phyloP scores from a whole-genome alignment of 2,888 invertebrate genomes.

The Epistrophe grossulariae region DNA sequence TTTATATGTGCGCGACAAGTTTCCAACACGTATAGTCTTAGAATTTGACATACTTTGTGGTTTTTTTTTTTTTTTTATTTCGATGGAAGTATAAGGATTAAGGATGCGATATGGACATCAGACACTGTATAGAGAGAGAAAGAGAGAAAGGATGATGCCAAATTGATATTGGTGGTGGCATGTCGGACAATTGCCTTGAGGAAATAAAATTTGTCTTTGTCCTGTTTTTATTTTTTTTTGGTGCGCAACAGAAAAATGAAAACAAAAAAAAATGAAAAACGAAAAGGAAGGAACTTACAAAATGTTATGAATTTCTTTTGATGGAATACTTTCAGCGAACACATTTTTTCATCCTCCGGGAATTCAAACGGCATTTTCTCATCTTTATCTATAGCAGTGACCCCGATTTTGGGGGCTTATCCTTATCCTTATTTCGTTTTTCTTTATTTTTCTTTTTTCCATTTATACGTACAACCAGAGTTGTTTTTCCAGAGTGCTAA shows the following conservation, averaged over 20 bases:
- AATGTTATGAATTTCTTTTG: slow-evolving; percentile 71
- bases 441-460: not conserved
- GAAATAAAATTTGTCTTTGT: slow-evolving; percentile 70
- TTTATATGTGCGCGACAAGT: slow-evolving; percentile 12
- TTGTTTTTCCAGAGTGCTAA: not conserved
- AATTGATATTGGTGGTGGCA: slow-evolving; percentile 42
- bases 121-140: not conserved
- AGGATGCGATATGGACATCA: slow-evolving; percentile 16
- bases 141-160: slow-evolving; percentile 11
- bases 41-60: slow-evolving; percentile 62
- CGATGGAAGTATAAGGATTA: slow-evolving; percentile 3
- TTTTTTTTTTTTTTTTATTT: not conserved
- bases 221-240: slow-evolving; percentile 17
- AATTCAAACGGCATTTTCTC: slow-evolving; percentile 44
- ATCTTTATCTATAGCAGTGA: slow-evolving; percentile 35
- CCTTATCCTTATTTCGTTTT: slow-evolving; percentile 15
- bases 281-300: slow-evolving; percentile 22
- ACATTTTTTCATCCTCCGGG: slow-evolving; percentile 22
- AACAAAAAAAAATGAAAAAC: not conserved
- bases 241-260: not conserved
- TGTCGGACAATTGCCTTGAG: slow-evolving; percentile 53
- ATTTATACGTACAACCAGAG: not conserved
- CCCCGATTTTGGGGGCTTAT: slow-evolving; percentile 58
- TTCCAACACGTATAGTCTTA: slow-evolving; percentile 44
- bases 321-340: slow-evolving; percentile 62